Evolutionary conservation across 2,113 vertebrate species (phyloP).

Genomic region (Malaclemys terrapin): DNA sequence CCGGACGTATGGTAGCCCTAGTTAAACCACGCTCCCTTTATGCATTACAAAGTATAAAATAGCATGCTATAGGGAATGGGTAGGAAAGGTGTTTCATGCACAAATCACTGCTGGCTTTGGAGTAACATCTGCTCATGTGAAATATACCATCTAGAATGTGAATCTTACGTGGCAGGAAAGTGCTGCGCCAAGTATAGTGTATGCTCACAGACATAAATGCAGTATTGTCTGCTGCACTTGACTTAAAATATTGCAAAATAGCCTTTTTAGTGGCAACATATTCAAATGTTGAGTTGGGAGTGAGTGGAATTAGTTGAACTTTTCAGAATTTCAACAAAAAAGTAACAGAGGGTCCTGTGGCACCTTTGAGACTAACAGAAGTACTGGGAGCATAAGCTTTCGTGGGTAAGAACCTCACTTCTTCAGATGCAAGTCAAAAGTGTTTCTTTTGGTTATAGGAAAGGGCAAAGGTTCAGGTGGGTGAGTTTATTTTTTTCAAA

Average conservation of each 20-base stretch:
- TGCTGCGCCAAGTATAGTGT: accelerated
- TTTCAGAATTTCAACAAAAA: neutral
- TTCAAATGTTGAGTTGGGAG: neutral
- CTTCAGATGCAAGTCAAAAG: too few relatives aligned
- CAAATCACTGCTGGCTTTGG: neutral
- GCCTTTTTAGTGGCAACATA: neutral
- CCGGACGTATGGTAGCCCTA: too few relatives aligned
- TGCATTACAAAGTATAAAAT: neutral
- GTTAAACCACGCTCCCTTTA: neutral
- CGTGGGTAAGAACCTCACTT: too few relatives aligned
- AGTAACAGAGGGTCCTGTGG: too few relatives aligned
- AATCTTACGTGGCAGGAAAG: accelerated
- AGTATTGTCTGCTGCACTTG: neutral
- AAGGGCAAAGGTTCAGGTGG: neutral
- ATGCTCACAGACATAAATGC: neutral
- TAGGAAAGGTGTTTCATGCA: neutral
- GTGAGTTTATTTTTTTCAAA: neutral
- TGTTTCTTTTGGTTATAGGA: accelerated
- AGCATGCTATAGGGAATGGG: accelerated
- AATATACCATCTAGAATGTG: neutral
- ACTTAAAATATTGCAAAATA: neutral
- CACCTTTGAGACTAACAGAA: too few relatives aligned
- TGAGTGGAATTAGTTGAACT: neutral
- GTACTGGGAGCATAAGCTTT: too few relatives aligned
- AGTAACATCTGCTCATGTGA: neutral